Conservation (phyloP, 2,113 vertebrate genomes). For the Epinephelus cyanopodus region DNA sequence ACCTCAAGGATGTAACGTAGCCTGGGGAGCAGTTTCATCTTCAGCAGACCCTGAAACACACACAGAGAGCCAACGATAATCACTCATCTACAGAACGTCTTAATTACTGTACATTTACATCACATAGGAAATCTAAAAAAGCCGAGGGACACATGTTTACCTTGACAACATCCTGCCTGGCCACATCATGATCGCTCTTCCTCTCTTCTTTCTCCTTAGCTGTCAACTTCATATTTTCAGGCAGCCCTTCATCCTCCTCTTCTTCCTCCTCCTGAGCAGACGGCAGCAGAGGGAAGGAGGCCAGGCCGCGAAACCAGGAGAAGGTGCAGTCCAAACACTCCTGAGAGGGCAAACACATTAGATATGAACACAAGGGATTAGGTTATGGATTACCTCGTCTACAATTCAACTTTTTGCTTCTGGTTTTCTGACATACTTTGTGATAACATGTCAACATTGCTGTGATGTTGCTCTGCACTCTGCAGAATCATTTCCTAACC, state of each 20-base stretch:
- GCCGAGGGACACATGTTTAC: slow-evolving; percentile 66
- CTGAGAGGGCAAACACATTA: slow-evolving; percentile 70
- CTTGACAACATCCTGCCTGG: slow-evolving; percentile 91
- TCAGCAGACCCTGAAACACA: slow-evolving; percentile 90
- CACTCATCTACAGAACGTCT: background rate
- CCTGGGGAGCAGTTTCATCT: slow-evolving; percentile 92
- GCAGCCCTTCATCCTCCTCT: slow-evolving; percentile 83
- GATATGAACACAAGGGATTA: background rate
- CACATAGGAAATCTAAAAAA: background rate
- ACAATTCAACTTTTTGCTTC: background rate
- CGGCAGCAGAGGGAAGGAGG: slow-evolving; percentile 89
- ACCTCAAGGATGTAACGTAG: slow-evolving; percentile 95
- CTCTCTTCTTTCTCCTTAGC: slow-evolving; percentile 88
- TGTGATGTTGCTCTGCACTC: background rate
- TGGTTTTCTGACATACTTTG: background rate
- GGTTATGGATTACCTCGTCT: background rate
- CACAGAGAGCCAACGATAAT: background rate
- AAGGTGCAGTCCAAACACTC: slow-evolving; percentile 92
- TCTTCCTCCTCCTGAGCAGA: slow-evolving; percentile 86
- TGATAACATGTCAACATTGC: background rate
- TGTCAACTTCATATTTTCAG: slow-evolving; percentile 76
- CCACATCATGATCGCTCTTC: slow-evolving; percentile 89
- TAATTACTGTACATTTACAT: background rate
- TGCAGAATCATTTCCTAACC: background rate
- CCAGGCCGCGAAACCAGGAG: slow-evolving; percentile 91